Conservation (phyloP, 1,140 invertebrate genomes). For the Harlomillsia oculata region DNA sequence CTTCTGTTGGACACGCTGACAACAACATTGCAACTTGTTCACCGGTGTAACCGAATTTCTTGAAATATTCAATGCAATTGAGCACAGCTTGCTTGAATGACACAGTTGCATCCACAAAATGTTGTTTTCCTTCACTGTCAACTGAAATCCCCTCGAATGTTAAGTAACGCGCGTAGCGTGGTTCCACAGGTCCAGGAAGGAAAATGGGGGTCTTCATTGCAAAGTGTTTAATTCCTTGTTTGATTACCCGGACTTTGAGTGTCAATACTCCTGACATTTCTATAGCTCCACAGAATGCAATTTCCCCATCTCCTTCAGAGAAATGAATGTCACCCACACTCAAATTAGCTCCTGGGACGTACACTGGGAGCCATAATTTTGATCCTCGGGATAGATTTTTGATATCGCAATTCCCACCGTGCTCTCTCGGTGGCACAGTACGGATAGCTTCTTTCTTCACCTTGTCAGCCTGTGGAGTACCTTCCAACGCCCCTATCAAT, state of each 20-base stretch:
- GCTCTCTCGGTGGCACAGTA: slow-evolving; percentile 25
- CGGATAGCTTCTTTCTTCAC: slow-evolving; percentile 15
- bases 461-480: slow-evolving; percentile 3
- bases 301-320: slow-evolving; percentile 27
- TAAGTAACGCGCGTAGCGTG: slow-evolving; percentile 13
- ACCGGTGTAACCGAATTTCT: slow-evolving; percentile 20
- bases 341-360: slow-evolving; percentile 22
- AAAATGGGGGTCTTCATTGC: slow-evolving; percentile 25
- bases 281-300: slow-evolving; percentile 26
- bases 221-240: slow-evolving; percentile 4
- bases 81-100: slow-evolving; percentile 16
- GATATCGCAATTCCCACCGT: slow-evolving; percentile 29
- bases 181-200: slow-evolving; percentile 26
- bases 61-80: slow-evolving; percentile 24
- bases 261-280: slow-evolving; percentile 25
- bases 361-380: slow-evolving; percentile 25
- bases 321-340: slow-evolving; percentile 27
- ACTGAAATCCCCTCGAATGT: slow-evolving; percentile 30
- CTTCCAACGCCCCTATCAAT: slow-evolving; percentile 12
- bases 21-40: slow-evolving; percentile 22
- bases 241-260: slow-evolving; percentile 8
- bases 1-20: slow-evolving; percentile 18
- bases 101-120: slow-evolving; percentile 16
- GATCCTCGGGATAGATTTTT: slow-evolving; percentile 27
- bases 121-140: slow-evolving; percentile 13